Conservation (phyloP, 2,888 invertebrate species). For the Caenorhabditis zanzibari region DNA sequence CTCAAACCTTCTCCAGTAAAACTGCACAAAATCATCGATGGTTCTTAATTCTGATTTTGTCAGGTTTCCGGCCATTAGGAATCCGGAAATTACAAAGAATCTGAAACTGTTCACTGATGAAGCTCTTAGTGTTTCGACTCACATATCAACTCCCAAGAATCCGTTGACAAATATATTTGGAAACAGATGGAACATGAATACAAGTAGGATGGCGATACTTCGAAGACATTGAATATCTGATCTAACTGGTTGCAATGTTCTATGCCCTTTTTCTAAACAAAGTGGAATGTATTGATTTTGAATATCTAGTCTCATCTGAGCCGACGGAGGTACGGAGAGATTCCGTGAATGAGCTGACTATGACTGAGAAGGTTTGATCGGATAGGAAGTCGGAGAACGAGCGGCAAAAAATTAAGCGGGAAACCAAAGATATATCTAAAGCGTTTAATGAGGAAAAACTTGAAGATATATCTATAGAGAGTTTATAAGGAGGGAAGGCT, state of each 20-base stretch:
- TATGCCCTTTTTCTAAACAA: neutral
- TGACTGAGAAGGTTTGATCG: too few species aligned
- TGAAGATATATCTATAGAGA: too few species aligned
- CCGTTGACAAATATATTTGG: slow-evolving; percentile 30
- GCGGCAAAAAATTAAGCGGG: too few species aligned
- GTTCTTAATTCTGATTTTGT: neutral
- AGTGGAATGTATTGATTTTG: neutral
- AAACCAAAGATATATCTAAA: too few species aligned
- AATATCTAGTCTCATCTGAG: neutral
- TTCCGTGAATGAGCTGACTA: too few species aligned
- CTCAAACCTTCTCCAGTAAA: slow-evolving; percentile 4
- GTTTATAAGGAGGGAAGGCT: too few species aligned
- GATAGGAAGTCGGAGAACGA: too few species aligned
- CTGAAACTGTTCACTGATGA: neutral
- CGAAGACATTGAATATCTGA: slow-evolving; percentile 50
- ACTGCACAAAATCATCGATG: neutral
- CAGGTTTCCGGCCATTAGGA: slow-evolving; percentile 40
- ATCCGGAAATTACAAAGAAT: slow-evolving; percentile 55
- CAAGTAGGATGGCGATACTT: slow-evolving; percentile 39
- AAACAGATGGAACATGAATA: slow-evolving; percentile 45
- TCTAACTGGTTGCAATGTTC: slow-evolving; percentile 6
- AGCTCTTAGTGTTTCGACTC: neutral
- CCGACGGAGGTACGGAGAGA: too few species aligned
- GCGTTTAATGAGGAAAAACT: too few species aligned
- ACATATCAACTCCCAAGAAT: slow-evolving; percentile 64